These are phyloP conservation scores for Notodonta dromedarius DNA, from an alignment of 2,888 invertebrate species.

Conservation along the genomic window DNA sequence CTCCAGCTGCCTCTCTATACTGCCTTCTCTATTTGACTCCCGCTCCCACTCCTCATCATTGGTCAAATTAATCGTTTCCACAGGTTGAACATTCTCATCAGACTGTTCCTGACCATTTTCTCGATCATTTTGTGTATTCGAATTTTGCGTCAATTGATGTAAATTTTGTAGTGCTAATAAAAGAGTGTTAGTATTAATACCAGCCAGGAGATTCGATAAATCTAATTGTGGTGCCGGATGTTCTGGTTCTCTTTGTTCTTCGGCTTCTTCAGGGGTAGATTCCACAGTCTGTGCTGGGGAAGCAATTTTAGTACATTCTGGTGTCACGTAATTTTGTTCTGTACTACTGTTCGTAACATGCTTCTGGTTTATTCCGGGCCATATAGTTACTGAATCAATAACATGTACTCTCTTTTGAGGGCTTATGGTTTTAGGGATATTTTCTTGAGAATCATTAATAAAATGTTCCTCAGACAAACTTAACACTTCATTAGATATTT, in stretches of 20 bases:
- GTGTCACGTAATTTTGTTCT: conserved; percentile 13
- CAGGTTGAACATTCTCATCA: conserved; percentile 30
- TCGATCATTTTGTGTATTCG: conserved; percentile 32
- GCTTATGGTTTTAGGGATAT: conserved; percentile 44
- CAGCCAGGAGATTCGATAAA: conserved; percentile 63
- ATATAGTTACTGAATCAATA: conserved; percentile 67
- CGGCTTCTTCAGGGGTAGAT: conserved; percentile 11
- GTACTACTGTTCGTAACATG: conserved; percentile 13
- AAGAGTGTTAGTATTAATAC: conserved; percentile 73
- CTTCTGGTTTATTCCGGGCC: conserved; percentile 34
- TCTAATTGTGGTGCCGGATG: conserved; percentile 49
- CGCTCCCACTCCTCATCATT: conserved; percentile 79
- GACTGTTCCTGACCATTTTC: conserved; percentile 25
- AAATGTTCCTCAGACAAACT: conserved; percentile 35
- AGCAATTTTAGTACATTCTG: conserved; percentile 12
- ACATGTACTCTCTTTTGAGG: conserved; percentile 67
- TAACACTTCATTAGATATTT: conserved; percentile 55
- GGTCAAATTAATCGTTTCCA: conserved; percentile 74
- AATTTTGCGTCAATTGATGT: conserved; percentile 62
- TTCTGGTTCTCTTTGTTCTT: conserved; percentile 16
- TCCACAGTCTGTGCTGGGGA: background rate
- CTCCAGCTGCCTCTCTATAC: conserved; percentile 70
- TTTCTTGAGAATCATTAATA: conserved; percentile 25
- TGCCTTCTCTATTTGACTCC: conserved; percentile 69
- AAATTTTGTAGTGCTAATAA: conserved; percentile 75